A percentile compares a stretch with the other conserved stretches of the same genome.
Evolutionary conservation across 2,113 vertebrate species (phyloP).

Genomic region (Mustela lutreola): DNA sequence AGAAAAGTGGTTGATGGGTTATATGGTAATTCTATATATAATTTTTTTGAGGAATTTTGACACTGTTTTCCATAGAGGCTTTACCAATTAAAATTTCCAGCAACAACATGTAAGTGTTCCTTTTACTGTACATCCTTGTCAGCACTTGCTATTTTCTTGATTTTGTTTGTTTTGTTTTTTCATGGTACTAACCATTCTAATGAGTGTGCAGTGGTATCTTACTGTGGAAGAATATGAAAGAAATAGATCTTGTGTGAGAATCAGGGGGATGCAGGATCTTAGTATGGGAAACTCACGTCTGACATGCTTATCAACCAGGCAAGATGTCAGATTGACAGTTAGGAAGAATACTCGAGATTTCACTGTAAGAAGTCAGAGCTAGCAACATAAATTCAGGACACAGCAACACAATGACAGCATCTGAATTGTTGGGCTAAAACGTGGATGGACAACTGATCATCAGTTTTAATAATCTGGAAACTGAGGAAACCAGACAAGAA

Average conservation of each 20-base stretch:
- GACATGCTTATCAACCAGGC: background rate
- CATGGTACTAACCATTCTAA: background rate
- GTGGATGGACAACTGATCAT: background rate
- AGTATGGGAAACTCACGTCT: background rate
- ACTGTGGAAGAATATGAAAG: background rate
- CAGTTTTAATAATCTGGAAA: background rate
- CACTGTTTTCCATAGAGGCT: background rate
- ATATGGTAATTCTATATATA: background rate
- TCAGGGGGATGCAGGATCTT: background rate
- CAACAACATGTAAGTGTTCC: background rate
- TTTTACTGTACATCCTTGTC: background rate
- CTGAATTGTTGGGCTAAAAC: background rate
- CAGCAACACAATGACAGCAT: background rate
- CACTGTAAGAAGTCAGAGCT: background rate
- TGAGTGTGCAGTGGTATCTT: too few species aligned
- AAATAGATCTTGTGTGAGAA: background rate
- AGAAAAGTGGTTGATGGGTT: background rate
- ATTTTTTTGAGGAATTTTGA: background rate
- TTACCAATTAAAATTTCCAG: background rate
- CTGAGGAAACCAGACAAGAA: background rate
- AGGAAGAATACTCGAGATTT: background rate
- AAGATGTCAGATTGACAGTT: background rate
- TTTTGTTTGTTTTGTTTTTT: background rate
- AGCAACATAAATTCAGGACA: background rate
- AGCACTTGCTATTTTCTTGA: too few species aligned